These are phyloP conservation scores for Sylvietta virens DNA, from an alignment of 2,113 vertebrate species.

Conservation along the genomic window DNA sequence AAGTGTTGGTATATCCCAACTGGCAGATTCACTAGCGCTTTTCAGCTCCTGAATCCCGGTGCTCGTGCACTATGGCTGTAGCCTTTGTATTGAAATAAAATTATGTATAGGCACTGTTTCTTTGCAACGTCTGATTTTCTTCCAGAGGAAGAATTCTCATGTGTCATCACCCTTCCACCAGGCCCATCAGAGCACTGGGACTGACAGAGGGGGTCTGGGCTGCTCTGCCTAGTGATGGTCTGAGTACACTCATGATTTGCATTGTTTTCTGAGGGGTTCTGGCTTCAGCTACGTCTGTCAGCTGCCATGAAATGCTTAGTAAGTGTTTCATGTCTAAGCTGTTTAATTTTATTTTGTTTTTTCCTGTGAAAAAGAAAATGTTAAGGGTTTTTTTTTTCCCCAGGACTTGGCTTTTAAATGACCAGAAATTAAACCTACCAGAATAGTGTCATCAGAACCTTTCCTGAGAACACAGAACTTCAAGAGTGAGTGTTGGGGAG, in stretches of 20 bases:
- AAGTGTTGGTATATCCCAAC: background rate
- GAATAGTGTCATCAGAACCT: background rate
- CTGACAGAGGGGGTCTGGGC: background rate
- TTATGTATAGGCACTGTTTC: fast-evolving
- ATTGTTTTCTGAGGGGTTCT: background rate
- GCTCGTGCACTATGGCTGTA: background rate
- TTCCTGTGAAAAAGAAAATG: background rate
- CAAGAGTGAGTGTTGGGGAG: background rate
- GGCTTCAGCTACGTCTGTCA: background rate
- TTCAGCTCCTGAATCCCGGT: background rate
- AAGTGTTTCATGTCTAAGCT: background rate
- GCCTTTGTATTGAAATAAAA: background rate
- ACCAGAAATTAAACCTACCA: background rate
- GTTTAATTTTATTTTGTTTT: background rate
- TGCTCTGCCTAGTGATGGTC: background rate
- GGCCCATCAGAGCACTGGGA: background rate
- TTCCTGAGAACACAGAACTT: background rate
- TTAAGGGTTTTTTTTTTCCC: background rate
- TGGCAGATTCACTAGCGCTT: background rate
- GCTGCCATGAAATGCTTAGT: background rate
- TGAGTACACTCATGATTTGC: background rate
- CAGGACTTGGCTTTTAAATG: background rate
- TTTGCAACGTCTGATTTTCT: background rate
- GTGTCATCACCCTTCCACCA: fast-evolving
- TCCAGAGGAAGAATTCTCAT: background rate